Conservation (phyloP, 2,797 vertebrate species). For the Phrynocephalus guinanensis region DNA sequence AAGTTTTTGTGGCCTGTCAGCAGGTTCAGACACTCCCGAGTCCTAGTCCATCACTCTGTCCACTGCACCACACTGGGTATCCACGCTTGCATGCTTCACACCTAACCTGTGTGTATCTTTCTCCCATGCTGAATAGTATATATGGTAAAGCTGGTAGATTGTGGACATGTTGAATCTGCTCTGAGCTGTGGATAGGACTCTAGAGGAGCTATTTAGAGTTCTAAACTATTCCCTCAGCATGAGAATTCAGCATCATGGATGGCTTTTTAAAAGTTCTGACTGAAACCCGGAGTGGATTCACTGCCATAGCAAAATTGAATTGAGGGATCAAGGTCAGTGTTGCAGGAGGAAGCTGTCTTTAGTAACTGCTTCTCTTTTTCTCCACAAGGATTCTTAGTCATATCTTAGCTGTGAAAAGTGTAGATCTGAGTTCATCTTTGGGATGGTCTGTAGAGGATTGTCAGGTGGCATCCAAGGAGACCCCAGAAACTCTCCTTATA, state of each 20-base stretch:
- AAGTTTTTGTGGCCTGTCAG: no score
- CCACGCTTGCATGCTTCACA: not conserved
- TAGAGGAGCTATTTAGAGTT: no score
- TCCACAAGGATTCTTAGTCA: not conserved
- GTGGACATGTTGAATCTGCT: not conserved
- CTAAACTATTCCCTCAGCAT: no score
- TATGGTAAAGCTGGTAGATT: not conserved
- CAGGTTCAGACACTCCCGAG: no score
- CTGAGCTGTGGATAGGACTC: no score
- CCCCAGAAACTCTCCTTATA: not conserved
- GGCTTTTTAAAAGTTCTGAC: no score
- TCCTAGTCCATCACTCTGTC: no score
- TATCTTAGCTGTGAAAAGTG: not conserved
- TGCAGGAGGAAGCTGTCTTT: not conserved
- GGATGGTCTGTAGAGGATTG: not conserved
- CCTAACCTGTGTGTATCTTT: not conserved
- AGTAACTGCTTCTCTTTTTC: not conserved
- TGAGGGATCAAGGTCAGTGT: not conserved
- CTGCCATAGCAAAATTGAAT: not conserved
- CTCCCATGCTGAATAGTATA: not conserved
- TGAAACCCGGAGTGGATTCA: no score
- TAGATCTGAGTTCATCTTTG: not conserved
- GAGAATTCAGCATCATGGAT: no score
- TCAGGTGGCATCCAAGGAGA: not conserved
- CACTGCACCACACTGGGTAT: no score